Base-by-base conservation (phyloP, 2,888 invertebrate species). In the Idaea biselata region DNA sequence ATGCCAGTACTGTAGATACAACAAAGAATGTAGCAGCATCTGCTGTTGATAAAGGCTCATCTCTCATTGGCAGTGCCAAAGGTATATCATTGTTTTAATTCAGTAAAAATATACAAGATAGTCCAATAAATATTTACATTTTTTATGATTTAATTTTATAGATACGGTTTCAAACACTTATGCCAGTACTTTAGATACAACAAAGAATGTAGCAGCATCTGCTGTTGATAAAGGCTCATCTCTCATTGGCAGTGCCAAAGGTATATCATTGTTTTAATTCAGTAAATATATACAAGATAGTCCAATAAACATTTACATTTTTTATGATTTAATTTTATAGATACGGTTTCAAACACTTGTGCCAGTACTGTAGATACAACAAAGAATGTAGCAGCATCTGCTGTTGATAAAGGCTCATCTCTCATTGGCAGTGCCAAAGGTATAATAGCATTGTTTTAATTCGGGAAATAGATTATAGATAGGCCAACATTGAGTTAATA, bases 221-320 rank as follows among this genome's bases (percentile, higher is more conserved):
- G 77, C 73, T 31, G 70, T 76, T 64, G 78, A 77, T 31, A 80
- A 74, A 61, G 73, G 79, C 58, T 66, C 72, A n/a, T 70, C 74
- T 57, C 63, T 79, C 18, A 72, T 83, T 60, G 83, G 79, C 62
- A 71, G 74, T 11, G 81, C 82, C 33, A 84, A 78, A 83, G 78
- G 78, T 81, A 79, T 60, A 55, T 25, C 54, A 16, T 58, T 18
- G 4, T 7, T 32, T 6, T 6, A 6, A 59, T 61, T n/a, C n/a
- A n/a, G n/a, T n/a, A n/a, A n/a, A n/a, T n/a, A n/a, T n/a, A n/a
- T n/a, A n/a, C n/a, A n/a, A n/a, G n/a, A n/a, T n/a, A n/a, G n/a
- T n/a, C n/a, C n/a, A n/a, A n/a, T n/a, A n/a, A n/a, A n/a, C n/a
- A n/a, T n/a, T n/a, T n/a, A n/a, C n/a, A n/a, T n/a, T n/a, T n/a